Percentiles rank a stretch among this genome's conserved stretches.
These are phyloP conservation scores for Galaxias olidus DNA, from an alignment of 2,797 vertebrate genomes.

Conservation along the genomic window DNA sequence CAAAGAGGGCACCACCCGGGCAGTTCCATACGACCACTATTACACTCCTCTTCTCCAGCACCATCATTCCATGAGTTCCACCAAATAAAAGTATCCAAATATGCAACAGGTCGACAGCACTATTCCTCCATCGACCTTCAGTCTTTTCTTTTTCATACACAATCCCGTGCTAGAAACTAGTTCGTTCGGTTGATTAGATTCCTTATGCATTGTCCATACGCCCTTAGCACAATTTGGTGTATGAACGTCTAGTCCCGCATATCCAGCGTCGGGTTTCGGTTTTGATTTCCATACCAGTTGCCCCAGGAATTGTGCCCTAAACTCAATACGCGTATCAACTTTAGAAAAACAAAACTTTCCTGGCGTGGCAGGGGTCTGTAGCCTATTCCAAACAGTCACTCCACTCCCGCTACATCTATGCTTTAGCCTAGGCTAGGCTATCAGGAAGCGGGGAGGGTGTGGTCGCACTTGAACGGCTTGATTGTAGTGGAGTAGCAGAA, in stretches of 20 bases:
- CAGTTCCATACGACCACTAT: slow-evolving; percentile 80
- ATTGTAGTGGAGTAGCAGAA: slow-evolving; percentile 43
- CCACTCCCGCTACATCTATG: slow-evolving; percentile 66
- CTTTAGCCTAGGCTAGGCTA: slow-evolving; percentile 28
- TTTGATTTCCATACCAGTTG: slow-evolving; percentile 48
- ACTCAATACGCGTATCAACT: slow-evolving; percentile 5
- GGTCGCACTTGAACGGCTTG: slow-evolving; percentile 73
- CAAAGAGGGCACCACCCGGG: slow-evolving; percentile 71
- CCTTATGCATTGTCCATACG: slow-evolving; percentile 69
- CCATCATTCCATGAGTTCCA: slow-evolving; percentile 85
- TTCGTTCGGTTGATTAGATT: slow-evolving; percentile 57
- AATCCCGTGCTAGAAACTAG: slow-evolving; percentile 62
- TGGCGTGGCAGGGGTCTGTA: slow-evolving; percentile 35
- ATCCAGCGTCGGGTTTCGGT: slow-evolving; percentile 34
- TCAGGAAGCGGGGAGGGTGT: slow-evolving; percentile 91
- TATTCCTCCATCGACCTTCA: slow-evolving; percentile 60
- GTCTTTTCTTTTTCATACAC: slow-evolving; percentile 68
- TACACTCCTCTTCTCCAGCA: slow-evolving; percentile 76
- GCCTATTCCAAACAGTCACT: slow-evolving; percentile 62
- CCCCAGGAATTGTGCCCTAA: slow-evolving; percentile 5
- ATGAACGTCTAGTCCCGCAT: slow-evolving; percentile 42
- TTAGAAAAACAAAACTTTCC: not conserved
- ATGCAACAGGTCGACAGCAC: slow-evolving; percentile 28
- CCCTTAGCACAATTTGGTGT: slow-evolving; percentile 61
- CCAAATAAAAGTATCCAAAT: slow-evolving; percentile 54